These are phyloP conservation scores for Amazona vittata DNA, from an alignment of 2,113 vertebrate genomes.

Conservation along the genomic window DNA sequence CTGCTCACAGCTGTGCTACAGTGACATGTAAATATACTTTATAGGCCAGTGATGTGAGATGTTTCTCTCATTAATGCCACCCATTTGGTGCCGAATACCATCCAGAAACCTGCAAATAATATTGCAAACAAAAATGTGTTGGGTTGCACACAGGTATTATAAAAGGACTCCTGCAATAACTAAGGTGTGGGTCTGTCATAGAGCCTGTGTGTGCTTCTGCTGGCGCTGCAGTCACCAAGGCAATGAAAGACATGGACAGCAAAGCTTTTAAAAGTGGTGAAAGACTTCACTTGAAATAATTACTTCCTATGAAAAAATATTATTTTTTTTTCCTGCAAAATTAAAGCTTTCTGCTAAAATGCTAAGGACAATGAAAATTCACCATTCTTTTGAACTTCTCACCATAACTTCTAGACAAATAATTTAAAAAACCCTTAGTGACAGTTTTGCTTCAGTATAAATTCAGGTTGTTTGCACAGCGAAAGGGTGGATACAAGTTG, in stretches of 20 bases:
- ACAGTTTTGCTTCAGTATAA: not conserved
- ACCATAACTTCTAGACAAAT: not conserved
- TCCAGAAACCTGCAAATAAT: not conserved
- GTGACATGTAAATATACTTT: not conserved
- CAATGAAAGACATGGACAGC: not conserved
- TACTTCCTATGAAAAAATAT: not conserved
- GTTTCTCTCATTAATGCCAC: not conserved
- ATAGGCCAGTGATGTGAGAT: not conserved
- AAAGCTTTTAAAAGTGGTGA: not conserved
- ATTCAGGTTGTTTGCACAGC: not conserved
- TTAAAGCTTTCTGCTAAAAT: not conserved
- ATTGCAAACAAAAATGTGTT: not conserved
- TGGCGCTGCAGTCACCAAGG: not conserved
- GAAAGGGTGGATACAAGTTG: not conserved
- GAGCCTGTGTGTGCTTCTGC: not conserved
- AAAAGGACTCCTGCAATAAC: not conserved
- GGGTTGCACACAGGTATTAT: not conserved
- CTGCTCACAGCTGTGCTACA: not conserved
- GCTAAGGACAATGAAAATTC: not conserved
- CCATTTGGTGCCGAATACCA: not conserved
- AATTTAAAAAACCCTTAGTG: not conserved
- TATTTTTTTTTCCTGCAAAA: not conserved
- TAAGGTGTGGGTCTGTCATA: not conserved
- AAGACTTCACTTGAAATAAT: not conserved
- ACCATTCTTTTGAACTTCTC: not conserved